phyloP scores from a whole-genome alignment of 2,888 invertebrate species.

The Andricus curvator region DNA sequence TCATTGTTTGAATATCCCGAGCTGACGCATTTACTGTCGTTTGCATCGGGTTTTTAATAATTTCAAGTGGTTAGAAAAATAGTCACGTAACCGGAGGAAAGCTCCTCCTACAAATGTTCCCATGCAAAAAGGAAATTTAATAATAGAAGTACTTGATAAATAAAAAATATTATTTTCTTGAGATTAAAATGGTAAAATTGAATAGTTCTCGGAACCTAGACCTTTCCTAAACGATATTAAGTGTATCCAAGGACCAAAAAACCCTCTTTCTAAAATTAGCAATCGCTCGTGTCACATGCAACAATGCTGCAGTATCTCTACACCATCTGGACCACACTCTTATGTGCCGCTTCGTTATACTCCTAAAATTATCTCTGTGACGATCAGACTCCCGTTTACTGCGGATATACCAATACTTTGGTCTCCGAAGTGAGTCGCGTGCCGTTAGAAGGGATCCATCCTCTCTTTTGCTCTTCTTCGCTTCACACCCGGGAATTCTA shows the following conservation, averaged over 20 bases:
- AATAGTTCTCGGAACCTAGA: not conserved
- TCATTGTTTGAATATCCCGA: constrained; percentile 8
- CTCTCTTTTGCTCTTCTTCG: constrained; percentile 28
- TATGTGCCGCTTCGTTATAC: constrained; percentile 51
- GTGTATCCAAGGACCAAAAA: not conserved
- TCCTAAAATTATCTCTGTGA: constrained; percentile 70
- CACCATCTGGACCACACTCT: constrained; percentile 70
- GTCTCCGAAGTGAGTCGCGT: constrained; percentile 35
- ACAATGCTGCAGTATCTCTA: constrained; percentile 57
- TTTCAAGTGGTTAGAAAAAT: constrained; percentile 14
- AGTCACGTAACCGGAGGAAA: not conserved
- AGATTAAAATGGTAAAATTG: not conserved
- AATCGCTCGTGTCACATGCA: constrained; percentile 27
- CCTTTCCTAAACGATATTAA: not conserved
- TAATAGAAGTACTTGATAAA: not conserved
- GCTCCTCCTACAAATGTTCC: not conserved
- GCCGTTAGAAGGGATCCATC: constrained; percentile 36
- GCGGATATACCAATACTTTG: constrained; percentile 36
- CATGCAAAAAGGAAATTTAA: not conserved
- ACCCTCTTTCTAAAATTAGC: constrained; percentile 28
- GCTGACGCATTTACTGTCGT: constrained; percentile 18
- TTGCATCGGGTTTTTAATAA: constrained; percentile 2
- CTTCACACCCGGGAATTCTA: constrained; percentile 25
- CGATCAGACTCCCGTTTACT: constrained; percentile 40
- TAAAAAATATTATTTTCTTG: not conserved